These are phyloP conservation scores for Noctilio leporinus DNA, from an alignment of 2,113 vertebrate genomes.

Conservation along the genomic window DNA sequence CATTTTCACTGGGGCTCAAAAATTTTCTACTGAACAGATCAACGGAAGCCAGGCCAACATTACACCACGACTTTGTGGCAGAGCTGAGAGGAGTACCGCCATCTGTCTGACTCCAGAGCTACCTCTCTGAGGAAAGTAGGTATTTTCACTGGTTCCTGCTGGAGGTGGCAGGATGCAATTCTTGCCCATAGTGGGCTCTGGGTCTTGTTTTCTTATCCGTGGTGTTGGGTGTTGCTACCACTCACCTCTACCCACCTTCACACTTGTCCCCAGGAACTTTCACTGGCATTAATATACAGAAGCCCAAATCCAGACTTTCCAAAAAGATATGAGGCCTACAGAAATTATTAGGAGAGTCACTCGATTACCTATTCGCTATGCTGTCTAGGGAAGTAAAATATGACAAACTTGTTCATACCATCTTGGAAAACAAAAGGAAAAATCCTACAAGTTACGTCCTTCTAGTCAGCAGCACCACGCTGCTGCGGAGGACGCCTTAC, in stretches of 20 bases:
- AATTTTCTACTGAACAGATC: background rate
- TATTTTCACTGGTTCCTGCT: background rate
- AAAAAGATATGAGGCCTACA: background rate
- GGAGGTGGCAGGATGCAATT: background rate
- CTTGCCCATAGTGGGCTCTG: background rate
- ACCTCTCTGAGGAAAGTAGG: background rate
- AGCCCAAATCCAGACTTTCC: background rate
- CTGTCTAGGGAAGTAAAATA: slow-evolving; percentile 8
- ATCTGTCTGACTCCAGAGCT: background rate
- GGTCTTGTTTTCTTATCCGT: background rate
- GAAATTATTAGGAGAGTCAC: background rate
- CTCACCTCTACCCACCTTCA: background rate
- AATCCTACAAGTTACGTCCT: background rate
- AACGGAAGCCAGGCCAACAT: background rate
- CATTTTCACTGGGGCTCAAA: background rate
- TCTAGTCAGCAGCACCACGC: background rate
- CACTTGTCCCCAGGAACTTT: background rate
- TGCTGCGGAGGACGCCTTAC: slow-evolving; percentile 76
- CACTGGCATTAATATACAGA: background rate
- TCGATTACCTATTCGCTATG: background rate
- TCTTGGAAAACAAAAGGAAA: background rate
- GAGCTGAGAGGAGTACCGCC: background rate
- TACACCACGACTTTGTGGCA: background rate
- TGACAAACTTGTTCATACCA: background rate
- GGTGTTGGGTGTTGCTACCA: background rate